Evolutionary conservation across 2,888 invertebrate genomes (phyloP).

Genomic region (Andrena camellia): DNA sequence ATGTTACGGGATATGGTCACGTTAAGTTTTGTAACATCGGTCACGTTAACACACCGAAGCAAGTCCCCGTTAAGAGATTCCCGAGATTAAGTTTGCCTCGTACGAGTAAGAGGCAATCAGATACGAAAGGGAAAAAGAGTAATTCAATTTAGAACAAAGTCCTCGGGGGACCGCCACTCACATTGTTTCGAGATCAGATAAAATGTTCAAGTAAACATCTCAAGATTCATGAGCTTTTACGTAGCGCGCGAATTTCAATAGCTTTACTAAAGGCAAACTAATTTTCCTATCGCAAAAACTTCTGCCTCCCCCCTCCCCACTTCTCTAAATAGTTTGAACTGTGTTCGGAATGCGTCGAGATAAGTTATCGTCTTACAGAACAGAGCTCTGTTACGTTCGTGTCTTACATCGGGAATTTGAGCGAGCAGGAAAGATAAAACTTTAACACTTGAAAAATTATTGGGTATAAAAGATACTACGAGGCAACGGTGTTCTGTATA

Average conservation of each 20-base stretch:
- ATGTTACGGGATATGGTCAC: conserved; percentile 57
- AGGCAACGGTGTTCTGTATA: background rate
- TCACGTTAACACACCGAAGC: conserved; percentile 40
- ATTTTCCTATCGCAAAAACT: conserved; percentile 38
- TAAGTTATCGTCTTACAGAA: conserved; percentile 41
- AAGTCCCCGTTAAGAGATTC: conserved; percentile 32
- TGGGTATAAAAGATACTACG: background rate
- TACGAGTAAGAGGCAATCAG: background rate
- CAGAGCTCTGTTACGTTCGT: conserved; percentile 18
- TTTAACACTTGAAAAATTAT: conserved; percentile 16
- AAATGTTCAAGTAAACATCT: conserved; percentile 24
- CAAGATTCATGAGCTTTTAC: background rate
- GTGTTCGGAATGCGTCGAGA: conserved; percentile 29
- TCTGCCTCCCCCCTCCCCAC: background rate
- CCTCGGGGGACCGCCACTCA: background rate
- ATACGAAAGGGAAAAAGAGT: background rate
- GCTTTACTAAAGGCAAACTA: conserved; percentile 19
- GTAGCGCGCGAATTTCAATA: conserved; percentile 18
- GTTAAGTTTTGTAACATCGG: conserved; percentile 51
- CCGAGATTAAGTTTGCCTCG: background rate
- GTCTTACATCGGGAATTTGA: conserved; percentile 36
- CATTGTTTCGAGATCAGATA: conserved; percentile 10
- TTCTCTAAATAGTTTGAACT: conserved; percentile 8
- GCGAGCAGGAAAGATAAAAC: conserved; percentile 10
- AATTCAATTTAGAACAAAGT: background rate